phyloP scores from a whole-genome alignment of 92 coral and sea anemone genomes.

The Phenganax stokvisi region DNA sequence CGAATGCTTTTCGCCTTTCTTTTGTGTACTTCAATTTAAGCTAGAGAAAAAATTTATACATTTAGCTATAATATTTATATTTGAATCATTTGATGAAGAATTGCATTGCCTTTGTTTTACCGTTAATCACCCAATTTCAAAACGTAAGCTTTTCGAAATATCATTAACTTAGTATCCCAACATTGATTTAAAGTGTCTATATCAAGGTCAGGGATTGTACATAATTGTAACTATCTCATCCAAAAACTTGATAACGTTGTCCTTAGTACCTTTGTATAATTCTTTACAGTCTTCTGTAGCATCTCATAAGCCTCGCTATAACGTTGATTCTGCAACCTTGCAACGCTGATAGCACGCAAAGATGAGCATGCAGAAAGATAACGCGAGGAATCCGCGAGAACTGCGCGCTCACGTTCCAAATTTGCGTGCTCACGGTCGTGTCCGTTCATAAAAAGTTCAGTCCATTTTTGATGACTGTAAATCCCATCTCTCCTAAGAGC shows the following conservation, averaged over 20 bases:
- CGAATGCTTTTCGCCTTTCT: constrained; percentile 35
- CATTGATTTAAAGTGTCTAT: not conserved
- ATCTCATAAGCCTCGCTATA: constrained; percentile 70
- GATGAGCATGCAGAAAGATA: constrained; percentile 88
- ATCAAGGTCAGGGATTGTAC: not conserved
- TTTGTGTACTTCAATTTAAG: constrained; percentile 46
- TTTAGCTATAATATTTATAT: too few species aligned
- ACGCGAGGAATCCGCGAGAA: constrained; percentile 68
- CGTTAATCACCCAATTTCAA: not conserved
- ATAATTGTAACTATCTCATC: not conserved
- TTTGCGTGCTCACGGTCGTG: constrained; percentile 58
- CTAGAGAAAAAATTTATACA: constrained; percentile 1
- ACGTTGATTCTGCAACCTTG: constrained; percentile 65
- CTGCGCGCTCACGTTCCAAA: constrained; percentile 59
- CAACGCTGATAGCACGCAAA: constrained; percentile 75
- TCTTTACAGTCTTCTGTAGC: constrained; percentile 76
- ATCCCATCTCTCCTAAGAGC: constrained; percentile 89
- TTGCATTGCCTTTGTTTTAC: too few species aligned
- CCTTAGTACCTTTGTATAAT: constrained; percentile 63
- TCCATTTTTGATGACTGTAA: constrained; percentile 82
- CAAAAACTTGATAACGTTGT: not conserved
- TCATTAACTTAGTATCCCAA: not conserved
- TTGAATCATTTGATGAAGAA: too few species aligned
- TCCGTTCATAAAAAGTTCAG: constrained; percentile 63
- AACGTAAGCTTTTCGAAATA: not conserved